phyloP scores from a whole-genome alignment of 2,888 invertebrate genomes.

The Myathropa florea region DNA sequence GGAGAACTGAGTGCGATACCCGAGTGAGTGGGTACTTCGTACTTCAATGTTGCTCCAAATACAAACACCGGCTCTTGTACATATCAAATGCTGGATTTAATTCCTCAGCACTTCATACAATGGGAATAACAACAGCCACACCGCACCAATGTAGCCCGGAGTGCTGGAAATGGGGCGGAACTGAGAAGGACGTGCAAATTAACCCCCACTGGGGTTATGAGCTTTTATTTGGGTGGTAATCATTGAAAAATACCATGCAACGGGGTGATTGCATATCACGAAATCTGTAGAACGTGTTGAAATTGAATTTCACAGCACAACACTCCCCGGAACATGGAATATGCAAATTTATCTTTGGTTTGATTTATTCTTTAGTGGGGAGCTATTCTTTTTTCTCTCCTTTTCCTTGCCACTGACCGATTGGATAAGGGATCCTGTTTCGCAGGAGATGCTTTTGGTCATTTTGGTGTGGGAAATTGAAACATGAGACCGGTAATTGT shows the following conservation, averaged over 20 bases:
- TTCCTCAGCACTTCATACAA: constrained; percentile 34
- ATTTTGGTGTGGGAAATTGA: background rate
- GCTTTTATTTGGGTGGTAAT: constrained; percentile 50
- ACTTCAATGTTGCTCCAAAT: background rate
- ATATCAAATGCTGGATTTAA: constrained; percentile 19
- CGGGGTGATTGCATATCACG: constrained; percentile 49
- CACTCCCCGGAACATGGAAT: constrained; percentile 31
- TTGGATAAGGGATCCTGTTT: background rate
- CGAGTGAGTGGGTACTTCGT: background rate
- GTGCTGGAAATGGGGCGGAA: background rate
- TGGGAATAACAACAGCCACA: constrained; percentile 11
- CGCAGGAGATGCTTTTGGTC: background rate
- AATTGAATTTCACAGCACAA: constrained; percentile 51
- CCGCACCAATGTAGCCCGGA: constrained; percentile 28
- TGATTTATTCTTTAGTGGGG: constrained; percentile 17
- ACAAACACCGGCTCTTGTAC: background rate
- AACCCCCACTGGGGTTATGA: constrained; percentile 46
- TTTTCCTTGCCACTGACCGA: background rate
- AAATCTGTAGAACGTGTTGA: constrained; percentile 55
- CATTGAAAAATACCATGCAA: constrained; percentile 54
- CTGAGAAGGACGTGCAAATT: constrained; percentile 61
- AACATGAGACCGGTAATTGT: constrained; percentile 9
- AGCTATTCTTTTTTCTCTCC: background rate
- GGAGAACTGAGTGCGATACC: too few relatives aligned
- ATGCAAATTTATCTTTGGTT: constrained; percentile 45